phyloP scores from a whole-genome alignment of 2,888 invertebrate genomes.

The Bellardia pandia region DNA sequence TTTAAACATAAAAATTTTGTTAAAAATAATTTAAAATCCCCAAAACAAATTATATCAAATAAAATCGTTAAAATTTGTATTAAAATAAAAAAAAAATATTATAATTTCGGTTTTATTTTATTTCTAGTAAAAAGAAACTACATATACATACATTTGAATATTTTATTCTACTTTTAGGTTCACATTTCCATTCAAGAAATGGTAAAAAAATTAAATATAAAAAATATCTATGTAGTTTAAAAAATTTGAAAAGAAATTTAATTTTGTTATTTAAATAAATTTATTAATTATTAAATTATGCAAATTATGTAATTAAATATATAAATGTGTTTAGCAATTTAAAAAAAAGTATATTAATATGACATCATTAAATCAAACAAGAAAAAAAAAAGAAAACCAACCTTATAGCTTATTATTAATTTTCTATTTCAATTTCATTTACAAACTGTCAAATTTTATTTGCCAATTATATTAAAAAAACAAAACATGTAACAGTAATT shows the following conservation, averaged over 20 bases:
- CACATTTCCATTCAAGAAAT: not conserved
- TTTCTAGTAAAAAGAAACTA: slow-evolving; percentile 14
- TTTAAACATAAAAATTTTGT: slow-evolving; percentile 66
- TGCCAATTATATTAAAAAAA: slow-evolving; percentile 45
- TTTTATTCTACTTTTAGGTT: not conserved
- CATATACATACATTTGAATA: not conserved
- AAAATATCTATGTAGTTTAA: slow-evolving; percentile 8
- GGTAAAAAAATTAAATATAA: slow-evolving; percentile 1
- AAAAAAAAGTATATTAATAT: slow-evolving; percentile 40
- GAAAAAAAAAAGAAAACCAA: slow-evolving; percentile 21
- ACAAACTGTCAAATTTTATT: slow-evolving; percentile 34
- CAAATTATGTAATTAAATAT: slow-evolving; percentile 65
- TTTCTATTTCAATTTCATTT: slow-evolving; percentile 53
- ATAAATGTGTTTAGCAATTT: slow-evolving; percentile 73
- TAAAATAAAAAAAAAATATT: slow-evolving; percentile 1
- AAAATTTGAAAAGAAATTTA: slow-evolving; percentile 27
- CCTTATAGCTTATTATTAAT: slow-evolving; percentile 62
- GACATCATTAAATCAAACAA: slow-evolving; percentile 31
- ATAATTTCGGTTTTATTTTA: not conserved
- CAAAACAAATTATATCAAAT: slow-evolving; percentile 34
- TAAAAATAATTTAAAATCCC: slow-evolving; percentile 49
- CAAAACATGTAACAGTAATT: slow-evolving; percentile 57
- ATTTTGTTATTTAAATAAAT: slow-evolving; percentile 66
- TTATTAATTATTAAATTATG: slow-evolving; percentile 64
- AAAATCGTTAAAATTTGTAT: slow-evolving; percentile 45